phyloP scores from a whole-genome alignment of 2,797 vertebrate genomes.

The Pseudochirops cupreus region DNA sequence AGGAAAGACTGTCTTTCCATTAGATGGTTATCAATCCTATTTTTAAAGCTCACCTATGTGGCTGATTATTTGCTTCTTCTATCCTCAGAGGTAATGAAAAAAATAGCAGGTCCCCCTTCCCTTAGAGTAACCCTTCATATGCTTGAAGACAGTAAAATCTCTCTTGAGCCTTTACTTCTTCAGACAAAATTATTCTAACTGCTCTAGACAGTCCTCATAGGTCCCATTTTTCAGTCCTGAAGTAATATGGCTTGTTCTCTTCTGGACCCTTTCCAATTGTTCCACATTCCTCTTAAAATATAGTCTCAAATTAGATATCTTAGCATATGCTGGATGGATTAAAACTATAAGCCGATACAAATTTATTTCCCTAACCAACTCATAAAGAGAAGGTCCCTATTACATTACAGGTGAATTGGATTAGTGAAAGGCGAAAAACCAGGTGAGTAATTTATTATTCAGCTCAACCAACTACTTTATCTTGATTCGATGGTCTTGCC shows the following conservation, averaged over 20 bases:
- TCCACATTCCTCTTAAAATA: constrained; percentile 57
- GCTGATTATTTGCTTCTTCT: constrained; percentile 62
- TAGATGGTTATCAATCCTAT: constrained; percentile 67
- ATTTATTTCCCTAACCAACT: constrained; percentile 36
- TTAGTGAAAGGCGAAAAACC: constrained; percentile 34
- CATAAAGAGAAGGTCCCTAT: background rate
- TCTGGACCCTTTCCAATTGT: constrained; percentile 53
- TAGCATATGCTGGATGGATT: constrained; percentile 36
- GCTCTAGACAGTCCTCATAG: constrained; percentile 57
- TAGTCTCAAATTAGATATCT: constrained; percentile 55
- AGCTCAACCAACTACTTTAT: background rate
- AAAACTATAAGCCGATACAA: constrained; percentile 13
- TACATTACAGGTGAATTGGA: constrained; percentile 15
- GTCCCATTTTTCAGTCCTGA: constrained; percentile 68
- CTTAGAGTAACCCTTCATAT: constrained; percentile 69
- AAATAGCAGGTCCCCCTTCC: constrained; percentile 71
- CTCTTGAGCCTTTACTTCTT: constrained; percentile 62
- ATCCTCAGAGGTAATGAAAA: constrained; percentile 75
- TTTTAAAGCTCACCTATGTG: constrained; percentile 72
- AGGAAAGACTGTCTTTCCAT: constrained; percentile 18
- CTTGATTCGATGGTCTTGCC: background rate
- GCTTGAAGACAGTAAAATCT: constrained; percentile 65
- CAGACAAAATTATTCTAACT: constrained; percentile 73
- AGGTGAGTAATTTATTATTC: constrained; percentile 16
- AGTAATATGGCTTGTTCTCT: constrained; percentile 56